Evolutionary conservation across 2,797 vertebrate species (phyloP), one percentile per base, ranked within the genome.

Genomic region (Sebastes trivittatus): DNA sequence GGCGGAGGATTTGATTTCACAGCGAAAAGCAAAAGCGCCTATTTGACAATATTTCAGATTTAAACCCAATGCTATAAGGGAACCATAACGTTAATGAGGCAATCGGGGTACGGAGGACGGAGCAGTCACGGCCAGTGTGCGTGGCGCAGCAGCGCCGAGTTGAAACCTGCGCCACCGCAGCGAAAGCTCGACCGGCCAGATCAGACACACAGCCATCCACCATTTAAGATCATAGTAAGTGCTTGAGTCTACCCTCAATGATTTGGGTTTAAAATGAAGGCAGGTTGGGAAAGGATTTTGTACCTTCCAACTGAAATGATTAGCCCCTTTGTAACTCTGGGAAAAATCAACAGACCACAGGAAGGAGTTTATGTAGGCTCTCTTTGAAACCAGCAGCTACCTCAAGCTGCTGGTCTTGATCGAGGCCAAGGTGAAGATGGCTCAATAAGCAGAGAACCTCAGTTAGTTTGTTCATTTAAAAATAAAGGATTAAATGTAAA

Each of bases 311-410:
- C 93, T 95, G 96, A 98, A 97, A 8, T 85, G 95, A 95, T 86
- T 72, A 87, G 66, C 90, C 92, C 94, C 93, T 82, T 91, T 84
- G 7, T 27, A n/a, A 77, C 82, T 68, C 60, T 88, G 87, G 91
- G 90, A 94, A 88, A 93, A 95, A 94, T 94, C 96, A 96, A 97
- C 96, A 97, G 95, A 97, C 97, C 72, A 96, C 16, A 92, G 95
- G 96, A 98, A 97, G 97, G 89, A 1, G 14, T 87, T 97, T 22
- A 82, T 98, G 75, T 99, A 69, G 96, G 98, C 98, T 89, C 97
- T 95, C 93, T 64, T 97, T 97, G 97, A 97, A 98, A 97, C 97
- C 95, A 95, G 88, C 90, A 94, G 96, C 95, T 97, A 98, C 96
- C 55, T 66, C 95, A 97, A 97, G 92, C 95, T 93, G 89, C 11